These are phyloP conservation scores for Cairina moschata DNA, from an alignment of 2,113 vertebrate species.

Conservation along the genomic window DNA sequence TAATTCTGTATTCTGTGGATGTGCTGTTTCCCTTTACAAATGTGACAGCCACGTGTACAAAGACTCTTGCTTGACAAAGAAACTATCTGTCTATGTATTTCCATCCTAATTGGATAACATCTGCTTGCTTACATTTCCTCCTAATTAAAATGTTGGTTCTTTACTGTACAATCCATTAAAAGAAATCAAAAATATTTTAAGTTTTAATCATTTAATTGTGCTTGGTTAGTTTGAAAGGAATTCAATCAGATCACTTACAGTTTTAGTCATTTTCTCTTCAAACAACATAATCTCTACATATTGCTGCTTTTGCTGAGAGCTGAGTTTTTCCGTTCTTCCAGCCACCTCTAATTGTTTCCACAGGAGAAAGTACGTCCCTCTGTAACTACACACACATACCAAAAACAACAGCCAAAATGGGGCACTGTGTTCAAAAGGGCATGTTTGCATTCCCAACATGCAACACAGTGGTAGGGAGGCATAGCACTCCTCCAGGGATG, in stretches of 20 bases:
- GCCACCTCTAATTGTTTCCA: neutral
- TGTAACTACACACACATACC: neutral
- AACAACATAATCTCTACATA: neutral
- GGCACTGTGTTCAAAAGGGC: neutral
- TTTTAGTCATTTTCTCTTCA: neutral
- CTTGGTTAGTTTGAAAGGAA: neutral
- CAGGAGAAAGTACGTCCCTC: neutral
- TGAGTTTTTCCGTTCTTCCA: neutral
- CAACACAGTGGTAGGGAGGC: accelerated
- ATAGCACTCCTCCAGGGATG: neutral
- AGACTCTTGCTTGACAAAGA: neutral
- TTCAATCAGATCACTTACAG: neutral
- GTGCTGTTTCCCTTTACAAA: neutral
- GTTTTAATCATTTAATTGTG: neutral
- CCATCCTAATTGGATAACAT: neutral
- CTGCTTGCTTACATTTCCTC: neutral
- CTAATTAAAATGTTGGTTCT: neutral
- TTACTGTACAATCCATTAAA: neutral
- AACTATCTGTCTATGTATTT: neutral
- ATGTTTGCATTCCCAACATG: accelerated
- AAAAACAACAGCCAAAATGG: neutral
- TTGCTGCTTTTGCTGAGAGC: neutral
- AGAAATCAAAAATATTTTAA: neutral
- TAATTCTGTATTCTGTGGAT: neutral
- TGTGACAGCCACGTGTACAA: neutral